Conservation (phyloP, 2,888 invertebrate species). For the Watsonalla cultraria region DNA sequence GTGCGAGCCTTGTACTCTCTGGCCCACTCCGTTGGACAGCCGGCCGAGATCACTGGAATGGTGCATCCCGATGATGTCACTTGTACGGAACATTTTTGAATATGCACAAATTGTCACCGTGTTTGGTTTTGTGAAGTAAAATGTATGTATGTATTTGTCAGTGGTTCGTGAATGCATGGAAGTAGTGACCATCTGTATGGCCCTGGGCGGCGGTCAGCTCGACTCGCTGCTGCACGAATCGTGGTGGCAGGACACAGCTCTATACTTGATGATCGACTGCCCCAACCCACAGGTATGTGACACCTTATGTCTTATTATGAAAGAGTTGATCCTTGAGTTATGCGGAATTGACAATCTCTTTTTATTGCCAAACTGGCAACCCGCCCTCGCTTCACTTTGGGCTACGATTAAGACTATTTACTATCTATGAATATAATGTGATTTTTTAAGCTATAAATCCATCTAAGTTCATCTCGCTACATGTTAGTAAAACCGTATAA, state of each 20-base stretch:
- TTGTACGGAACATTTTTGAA: slow-evolving; percentile 46
- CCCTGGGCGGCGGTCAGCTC: slow-evolving; percentile 91
- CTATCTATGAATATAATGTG: too few relatives aligned
- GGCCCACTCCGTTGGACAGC: slow-evolving; percentile 61
- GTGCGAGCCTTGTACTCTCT: slow-evolving; percentile 66
- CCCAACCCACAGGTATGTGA: slow-evolving; percentile 80
- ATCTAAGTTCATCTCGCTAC: too few relatives aligned
- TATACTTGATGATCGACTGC: slow-evolving; percentile 92
- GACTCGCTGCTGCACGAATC: slow-evolving; percentile 89
- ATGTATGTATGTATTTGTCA: slow-evolving; percentile 32
- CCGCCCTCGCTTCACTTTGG: too few relatives aligned
- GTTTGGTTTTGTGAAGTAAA: not conserved
- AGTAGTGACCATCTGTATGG: slow-evolving; percentile 92
- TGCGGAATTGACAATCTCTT: slow-evolving; percentile 46
- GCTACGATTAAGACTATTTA: too few relatives aligned
- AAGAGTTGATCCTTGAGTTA: too few relatives aligned
- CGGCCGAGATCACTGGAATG: slow-evolving; percentile 39
- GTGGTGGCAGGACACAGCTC: slow-evolving; percentile 93
- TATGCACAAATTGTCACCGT: not conserved
- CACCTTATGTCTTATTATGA: too few relatives aligned
- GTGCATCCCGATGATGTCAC: slow-evolving; percentile 84
- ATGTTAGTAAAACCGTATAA: too few relatives aligned
- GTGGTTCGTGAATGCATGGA: slow-evolving; percentile 96
- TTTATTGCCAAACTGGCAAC: too few relatives aligned
- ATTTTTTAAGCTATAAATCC: too few relatives aligned